Base-by-base conservation (phyloP, 2,797 vertebrate genomes). In the Amniataba percoides region DNA sequence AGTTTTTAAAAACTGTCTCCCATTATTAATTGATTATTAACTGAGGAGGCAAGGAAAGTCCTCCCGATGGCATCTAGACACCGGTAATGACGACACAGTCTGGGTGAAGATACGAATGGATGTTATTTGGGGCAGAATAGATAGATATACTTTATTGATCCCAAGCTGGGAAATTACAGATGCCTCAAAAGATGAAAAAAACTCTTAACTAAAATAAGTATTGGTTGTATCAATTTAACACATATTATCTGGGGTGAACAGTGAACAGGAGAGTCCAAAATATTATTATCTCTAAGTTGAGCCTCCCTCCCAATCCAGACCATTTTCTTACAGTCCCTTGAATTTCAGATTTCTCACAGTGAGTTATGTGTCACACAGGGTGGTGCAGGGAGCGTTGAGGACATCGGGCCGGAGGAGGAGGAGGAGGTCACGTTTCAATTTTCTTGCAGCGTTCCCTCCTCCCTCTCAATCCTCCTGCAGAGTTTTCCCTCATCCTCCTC, bases 401-500 rank as follows among this genome's bases (percentile, higher is more conserved):
- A 76, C 16, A 11, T 53, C 1, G 4, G 46, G 64, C 62, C 0
- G 21, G 58, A 74, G 34, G 65, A 67, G 43, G 42, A 63, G 71
- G 61, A 60, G 61, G 65, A 78, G 80, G 76, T 91, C 88, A 85
- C 5, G 42, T 90, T 88, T 88, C 71, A 85, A 19, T 81, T 60
- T 81, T 71, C 77, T 72, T 23, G n/a, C 64, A 62, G 56, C 13
- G 1, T 42, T 34, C 60, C 45, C 70, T 46, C 71, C 71, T 88
- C 66, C 74, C 53, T 77, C 66, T 86, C 76, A 58, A 39, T 72
- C 53, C 56, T 67, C 34, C 71, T 77, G 70, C 23, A 52, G 21
- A 78, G 63, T 48, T 83, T 70, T 89, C 82, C 82, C 62, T 71
- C 81, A 49, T 83, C 62, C 60, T 81, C 66, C 66, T 78, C 45